A percentile compares a stretch with the other conserved stretches of the same genome.
phyloP scores from a whole-genome alignment of 37 sponge, comb jelly and placozoan species.

The Agelas oroides region DNA sequence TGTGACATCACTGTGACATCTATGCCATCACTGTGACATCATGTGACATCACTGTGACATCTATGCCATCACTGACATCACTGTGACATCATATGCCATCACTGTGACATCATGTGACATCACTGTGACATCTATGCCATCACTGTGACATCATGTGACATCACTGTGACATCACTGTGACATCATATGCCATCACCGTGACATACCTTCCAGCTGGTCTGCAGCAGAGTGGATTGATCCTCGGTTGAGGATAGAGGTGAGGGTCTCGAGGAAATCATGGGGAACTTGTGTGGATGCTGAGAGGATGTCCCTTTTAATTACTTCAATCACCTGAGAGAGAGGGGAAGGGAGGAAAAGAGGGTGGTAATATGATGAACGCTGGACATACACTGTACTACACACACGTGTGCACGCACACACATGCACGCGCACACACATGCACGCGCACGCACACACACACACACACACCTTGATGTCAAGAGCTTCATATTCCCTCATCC shows the following conservation, averaged over 20 bases:
- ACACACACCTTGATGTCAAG: conserved; percentile 77
- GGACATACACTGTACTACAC: too few species aligned
- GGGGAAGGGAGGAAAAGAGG: conserved; percentile 1
- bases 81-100: too few species aligned
- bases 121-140: neutral
- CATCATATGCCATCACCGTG: too few species aligned
- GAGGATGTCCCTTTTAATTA: conserved; percentile 77
- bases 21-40: too few species aligned
- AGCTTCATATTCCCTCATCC: conserved; percentile 62
- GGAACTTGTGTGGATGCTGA: conserved; percentile 45
- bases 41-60: too few species aligned
- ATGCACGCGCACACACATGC: neutral
- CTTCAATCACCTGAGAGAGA: conserved; percentile 54
- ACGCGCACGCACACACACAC: neutral
- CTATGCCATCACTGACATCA: too few species aligned
- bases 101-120: too few species aligned
- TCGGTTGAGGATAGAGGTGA: conserved; percentile 78
- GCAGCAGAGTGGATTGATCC: conserved; percentile 84
- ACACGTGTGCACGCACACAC: neutral
- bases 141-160: too few species aligned
- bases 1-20: too few species aligned
- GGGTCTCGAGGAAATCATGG: conserved; percentile 38
- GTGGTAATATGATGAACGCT: too few species aligned
- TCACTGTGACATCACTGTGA: too few species aligned
- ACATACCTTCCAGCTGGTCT: conserved; percentile 60